Evolutionary conservation across 2,888 invertebrate genomes (phyloP).

Genomic region (Bellardia bayeri): DNA sequence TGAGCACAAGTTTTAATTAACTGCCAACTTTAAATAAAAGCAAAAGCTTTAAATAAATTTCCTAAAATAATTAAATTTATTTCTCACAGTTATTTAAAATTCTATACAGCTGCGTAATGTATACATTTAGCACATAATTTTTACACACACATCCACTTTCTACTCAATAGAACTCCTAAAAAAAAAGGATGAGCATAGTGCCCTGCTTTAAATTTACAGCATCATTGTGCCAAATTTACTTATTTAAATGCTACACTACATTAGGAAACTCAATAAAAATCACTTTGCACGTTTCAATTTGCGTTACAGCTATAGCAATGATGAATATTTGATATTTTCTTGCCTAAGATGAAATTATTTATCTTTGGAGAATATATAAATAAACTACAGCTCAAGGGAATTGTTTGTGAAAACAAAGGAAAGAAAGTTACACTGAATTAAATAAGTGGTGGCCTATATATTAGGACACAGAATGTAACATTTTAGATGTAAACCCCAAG

Average conservation of each 20-base stretch:
- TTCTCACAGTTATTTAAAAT: neutral
- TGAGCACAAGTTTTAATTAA: too few relatives aligned
- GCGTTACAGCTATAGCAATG: neutral
- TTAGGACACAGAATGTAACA: neutral
- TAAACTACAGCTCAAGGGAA: neutral
- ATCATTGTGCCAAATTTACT: neutral
- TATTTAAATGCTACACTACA: neutral
- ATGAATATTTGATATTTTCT: slow-evolving; percentile 11
- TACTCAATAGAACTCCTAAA: neutral
- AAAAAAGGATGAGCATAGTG: neutral
- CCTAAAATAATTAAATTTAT: too few relatives aligned
- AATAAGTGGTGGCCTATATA: neutral
- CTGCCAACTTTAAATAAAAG: too few relatives aligned
- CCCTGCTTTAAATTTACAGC: slow-evolving; percentile 1
- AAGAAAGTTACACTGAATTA: neutral
- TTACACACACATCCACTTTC: neutral
- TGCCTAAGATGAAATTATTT: neutral
- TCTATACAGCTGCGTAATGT: neutral
- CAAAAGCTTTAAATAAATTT: too few relatives aligned
- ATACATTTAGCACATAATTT: slow-evolving; percentile 13
- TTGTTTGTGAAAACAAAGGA: neutral
- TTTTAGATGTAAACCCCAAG: too few relatives aligned
- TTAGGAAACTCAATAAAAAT: slow-evolving; percentile 31
- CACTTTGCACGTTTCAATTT: slow-evolving; percentile 37
- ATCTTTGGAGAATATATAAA: neutral